Evolutionary conservation across 2,113 vertebrate genomes (phyloP).

Genomic region (Procavia capensis): DNA sequence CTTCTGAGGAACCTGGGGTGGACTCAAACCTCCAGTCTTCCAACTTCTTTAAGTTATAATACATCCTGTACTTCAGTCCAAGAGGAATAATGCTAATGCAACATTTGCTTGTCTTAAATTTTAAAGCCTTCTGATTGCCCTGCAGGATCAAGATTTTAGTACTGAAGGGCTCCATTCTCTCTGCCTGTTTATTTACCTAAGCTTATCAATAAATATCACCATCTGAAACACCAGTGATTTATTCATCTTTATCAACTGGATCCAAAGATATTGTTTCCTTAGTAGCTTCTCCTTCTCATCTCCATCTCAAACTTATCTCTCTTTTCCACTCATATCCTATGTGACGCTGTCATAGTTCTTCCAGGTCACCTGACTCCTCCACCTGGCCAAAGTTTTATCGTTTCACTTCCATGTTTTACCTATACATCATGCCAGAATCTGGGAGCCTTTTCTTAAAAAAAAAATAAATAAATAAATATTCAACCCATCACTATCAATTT

Average conservation of each 20-base stretch:
- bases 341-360: not conserved
- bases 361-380: not conserved
- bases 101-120: not conserved
- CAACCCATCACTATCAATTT: not conserved
- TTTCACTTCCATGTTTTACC: not conserved
- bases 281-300: not conserved
- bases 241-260: not conserved
- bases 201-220: not conserved
- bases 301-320: not conserved
- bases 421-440: not conserved
- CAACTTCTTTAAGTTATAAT: not conserved
- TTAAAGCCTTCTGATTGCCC: not conserved
- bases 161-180: not conserved
- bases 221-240: not conserved
- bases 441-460: not conserved
- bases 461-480: no score
- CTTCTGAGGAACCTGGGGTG: not conserved
- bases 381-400: not conserved
- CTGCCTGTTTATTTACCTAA: not conserved
- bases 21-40: not conserved
- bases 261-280: not conserved
- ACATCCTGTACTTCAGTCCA: not conserved
- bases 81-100: not conserved
- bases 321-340: not conserved
- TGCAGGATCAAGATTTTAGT: not conserved